Evolutionary conservation across 2,888 invertebrate species (phyloP).

Genomic region (Microctonus aethiopoides): DNA sequence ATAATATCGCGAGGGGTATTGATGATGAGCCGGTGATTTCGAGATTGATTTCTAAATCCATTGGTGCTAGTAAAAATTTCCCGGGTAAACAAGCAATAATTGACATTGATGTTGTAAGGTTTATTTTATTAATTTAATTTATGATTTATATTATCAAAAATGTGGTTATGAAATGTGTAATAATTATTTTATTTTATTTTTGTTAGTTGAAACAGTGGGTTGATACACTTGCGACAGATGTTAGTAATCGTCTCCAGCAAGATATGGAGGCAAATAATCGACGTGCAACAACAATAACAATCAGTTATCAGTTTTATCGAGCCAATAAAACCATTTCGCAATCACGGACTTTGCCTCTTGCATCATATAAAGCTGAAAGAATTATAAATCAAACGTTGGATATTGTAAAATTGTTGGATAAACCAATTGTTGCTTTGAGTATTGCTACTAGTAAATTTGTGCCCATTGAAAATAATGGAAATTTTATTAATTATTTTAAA

Average conservation of each 20-base stretch:
- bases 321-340: constrained; percentile 50
- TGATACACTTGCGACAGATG: constrained; percentile 82
- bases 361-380: constrained; percentile 74
- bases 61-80: constrained; percentile 96
- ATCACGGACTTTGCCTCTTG: constrained; percentile 74
- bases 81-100: constrained; percentile 81
- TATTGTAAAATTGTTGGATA: constrained; percentile 72
- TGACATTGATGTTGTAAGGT: constrained; percentile 74
- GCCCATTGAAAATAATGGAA: constrained; percentile 53
- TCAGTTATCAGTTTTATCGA: constrained; percentile 71
- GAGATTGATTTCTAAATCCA: constrained; percentile 88
- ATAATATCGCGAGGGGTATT: constrained; percentile 86
- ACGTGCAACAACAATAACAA: constrained; percentile 81
- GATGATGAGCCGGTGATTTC: constrained; percentile 89
- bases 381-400: constrained; percentile 76
- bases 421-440: constrained; percentile 68
- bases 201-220: constrained; percentile 82
- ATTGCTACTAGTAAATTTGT: constrained; percentile 69
- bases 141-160: too few species aligned
- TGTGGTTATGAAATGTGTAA: too few species aligned
- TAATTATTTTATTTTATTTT: too few species aligned
- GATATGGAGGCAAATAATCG: constrained; percentile 86
- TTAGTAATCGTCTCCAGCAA: constrained; percentile 83
- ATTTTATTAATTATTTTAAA: constrained; percentile 58
- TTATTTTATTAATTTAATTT: too few species aligned